Percentiles rank a stretch among this genome's conserved stretches.
phyloP scores from a whole-genome alignment of 2,888 invertebrate genomes.

The Mycalesis mineus region DNA sequence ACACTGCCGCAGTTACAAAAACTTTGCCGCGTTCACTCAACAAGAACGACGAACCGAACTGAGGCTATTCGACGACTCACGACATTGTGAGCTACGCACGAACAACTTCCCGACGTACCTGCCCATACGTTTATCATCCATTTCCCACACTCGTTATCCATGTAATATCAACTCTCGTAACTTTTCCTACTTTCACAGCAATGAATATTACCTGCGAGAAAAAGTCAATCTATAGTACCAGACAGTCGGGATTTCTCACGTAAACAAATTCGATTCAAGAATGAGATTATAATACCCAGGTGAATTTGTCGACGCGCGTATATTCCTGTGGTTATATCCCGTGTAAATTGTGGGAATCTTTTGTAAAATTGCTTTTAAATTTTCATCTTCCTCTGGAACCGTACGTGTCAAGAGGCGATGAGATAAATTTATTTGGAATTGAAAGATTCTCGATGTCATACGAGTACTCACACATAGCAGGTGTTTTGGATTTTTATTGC shows the following conservation, averaged over 20 bases:
- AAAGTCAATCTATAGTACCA: constrained; percentile 33
- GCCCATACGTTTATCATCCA: constrained; percentile 42
- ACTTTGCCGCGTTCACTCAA: constrained; percentile 48
- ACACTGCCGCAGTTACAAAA: constrained; percentile 8
- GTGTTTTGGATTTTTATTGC: background rate
- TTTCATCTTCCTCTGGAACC: constrained; percentile 12
- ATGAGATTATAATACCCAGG: constrained; percentile 58
- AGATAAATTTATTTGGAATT: background rate
- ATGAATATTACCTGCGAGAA: constrained; percentile 12
- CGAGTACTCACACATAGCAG: background rate
- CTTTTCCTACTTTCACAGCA: constrained; percentile 13
- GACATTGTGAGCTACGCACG: constrained; percentile 19
- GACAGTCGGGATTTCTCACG: constrained; percentile 60
- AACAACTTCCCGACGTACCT: constrained; percentile 31
- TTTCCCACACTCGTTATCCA: constrained; percentile 33
- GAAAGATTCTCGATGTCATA: background rate
- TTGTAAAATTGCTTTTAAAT: constrained; percentile 22
- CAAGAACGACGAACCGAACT: constrained; percentile 58
- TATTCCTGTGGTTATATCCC: constrained; percentile 30
- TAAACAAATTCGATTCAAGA: constrained; percentile 67
- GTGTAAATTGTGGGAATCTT: constrained; percentile 31
- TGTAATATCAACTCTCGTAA: constrained; percentile 24
- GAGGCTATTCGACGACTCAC: constrained; percentile 57
- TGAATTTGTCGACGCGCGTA: constrained; percentile 44
- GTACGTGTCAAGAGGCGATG: background rate